These are phyloP conservation scores for Amazona vittata DNA, from an alignment of 2,113 vertebrate genomes.

Conservation along the genomic window DNA sequence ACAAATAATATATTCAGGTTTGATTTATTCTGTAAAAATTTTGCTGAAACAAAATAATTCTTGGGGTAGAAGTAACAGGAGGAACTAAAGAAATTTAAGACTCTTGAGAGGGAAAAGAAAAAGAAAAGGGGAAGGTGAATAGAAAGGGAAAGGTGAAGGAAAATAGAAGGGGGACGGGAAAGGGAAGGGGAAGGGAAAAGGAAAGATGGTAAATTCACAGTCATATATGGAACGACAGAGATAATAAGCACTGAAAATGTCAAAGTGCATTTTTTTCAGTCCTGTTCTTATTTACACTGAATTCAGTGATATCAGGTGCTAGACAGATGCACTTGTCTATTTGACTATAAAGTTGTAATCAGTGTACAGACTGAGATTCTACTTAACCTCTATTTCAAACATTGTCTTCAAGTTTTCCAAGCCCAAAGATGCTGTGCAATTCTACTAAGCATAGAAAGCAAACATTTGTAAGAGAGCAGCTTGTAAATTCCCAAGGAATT, in stretches of 20 bases:
- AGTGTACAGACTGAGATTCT: neutral
- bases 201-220: neutral
- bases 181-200: neutral
- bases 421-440: neutral
- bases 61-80: neutral
- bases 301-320: neutral
- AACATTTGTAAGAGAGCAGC: neutral
- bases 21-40: neutral
- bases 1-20: neutral
- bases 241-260: neutral
- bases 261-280: neutral
- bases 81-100: neutral
- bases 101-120: neutral
- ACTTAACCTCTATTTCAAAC: neutral
- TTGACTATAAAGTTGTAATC: neutral
- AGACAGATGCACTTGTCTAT: neutral
- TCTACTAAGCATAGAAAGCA: neutral
- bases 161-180: neutral
- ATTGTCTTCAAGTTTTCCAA: neutral
- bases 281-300: neutral
- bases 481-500: slow-evolving; percentile 44
- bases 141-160: no score
- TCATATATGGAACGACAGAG: neutral
- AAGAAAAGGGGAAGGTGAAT: neutral
- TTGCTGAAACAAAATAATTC: neutral